These are phyloP conservation scores for Hydrotaea cyrtoneurina DNA, from an alignment of 2,888 invertebrate genomes.

Conservation along the genomic window DNA sequence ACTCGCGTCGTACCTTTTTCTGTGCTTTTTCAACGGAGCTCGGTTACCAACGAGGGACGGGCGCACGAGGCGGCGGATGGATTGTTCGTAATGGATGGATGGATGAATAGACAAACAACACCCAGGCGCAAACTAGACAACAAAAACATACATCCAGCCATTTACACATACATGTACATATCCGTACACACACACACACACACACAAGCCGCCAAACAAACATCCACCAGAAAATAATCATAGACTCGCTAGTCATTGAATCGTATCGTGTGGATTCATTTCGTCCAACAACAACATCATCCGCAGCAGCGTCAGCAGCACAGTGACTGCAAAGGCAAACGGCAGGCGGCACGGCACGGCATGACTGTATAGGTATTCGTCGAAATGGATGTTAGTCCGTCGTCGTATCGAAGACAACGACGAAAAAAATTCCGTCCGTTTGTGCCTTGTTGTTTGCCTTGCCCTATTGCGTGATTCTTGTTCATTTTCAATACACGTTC, in stretches of 20 bases:
- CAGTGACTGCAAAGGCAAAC: no score
- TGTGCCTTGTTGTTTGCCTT: slow-evolving; percentile 77
- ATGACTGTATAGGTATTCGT: slow-evolving; percentile 48
- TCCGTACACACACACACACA: slow-evolving; percentile 48
- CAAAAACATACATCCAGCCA: not conserved
- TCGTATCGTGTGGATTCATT: slow-evolving; percentile 75
- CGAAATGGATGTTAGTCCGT: slow-evolving; percentile 71
- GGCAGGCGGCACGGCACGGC: no score
- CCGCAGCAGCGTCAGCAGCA: not conserved
- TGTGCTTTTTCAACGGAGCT: slow-evolving; percentile 33
- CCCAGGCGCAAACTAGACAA: slow-evolving; percentile 63
- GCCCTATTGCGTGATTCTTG: slow-evolving; percentile 80
- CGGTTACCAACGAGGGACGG: slow-evolving; percentile 43
- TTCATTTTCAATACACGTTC: slow-evolving; percentile 53
- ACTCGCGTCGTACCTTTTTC: slow-evolving; percentile 12
- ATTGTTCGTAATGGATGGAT: slow-evolving; percentile 46
- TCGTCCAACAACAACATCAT: slow-evolving; percentile 11
- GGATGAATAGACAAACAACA: slow-evolving; percentile 66
- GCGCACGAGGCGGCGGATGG: slow-evolving; percentile 65
- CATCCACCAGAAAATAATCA: slow-evolving; percentile 52
- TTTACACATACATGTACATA: slow-evolving; percentile 44
- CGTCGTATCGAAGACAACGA: slow-evolving; percentile 53
- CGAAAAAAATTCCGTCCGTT: slow-evolving; percentile 68
- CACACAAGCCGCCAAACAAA: not conserved
- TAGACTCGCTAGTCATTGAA: slow-evolving; percentile 73